phyloP scores from a whole-genome alignment of 1,140 invertebrate species.

The Bicyclus anynana region DNA sequence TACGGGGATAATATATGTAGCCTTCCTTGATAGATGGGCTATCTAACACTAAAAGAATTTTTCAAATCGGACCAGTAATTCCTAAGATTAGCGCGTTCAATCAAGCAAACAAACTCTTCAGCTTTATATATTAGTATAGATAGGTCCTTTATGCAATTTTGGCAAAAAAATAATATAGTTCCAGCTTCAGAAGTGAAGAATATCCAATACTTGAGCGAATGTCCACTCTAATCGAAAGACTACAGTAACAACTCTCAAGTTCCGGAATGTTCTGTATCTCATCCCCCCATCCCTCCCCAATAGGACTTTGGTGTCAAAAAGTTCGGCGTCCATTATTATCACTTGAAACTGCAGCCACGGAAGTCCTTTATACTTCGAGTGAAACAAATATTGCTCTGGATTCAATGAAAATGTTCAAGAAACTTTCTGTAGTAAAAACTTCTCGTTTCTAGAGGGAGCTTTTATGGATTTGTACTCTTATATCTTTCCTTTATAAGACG shows the following conservation, averaged over 20 bases:
- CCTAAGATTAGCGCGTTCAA: no score
- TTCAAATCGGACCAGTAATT: no score
- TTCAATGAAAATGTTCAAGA: neutral
- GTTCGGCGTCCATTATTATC: conserved; percentile 1
- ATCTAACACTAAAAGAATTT: no score
- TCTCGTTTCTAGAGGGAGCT: neutral
- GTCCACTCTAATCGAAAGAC: conserved; percentile 1
- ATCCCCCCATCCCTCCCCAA: conserved; percentile 1
- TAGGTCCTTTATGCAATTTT: no score
- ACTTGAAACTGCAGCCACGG: conserved; percentile 3
- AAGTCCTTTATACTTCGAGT: neutral
- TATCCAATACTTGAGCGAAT: conserved; percentile 2
- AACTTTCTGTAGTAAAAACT: neutral
- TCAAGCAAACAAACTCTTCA: no score
- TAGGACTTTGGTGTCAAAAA: conserved; percentile 5
- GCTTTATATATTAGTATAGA: no score
- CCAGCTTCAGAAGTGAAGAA: neutral
- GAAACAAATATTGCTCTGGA: conserved; percentile 3
- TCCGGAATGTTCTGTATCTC: neutral
- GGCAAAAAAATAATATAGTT: no score
- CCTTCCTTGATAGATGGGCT: no score
- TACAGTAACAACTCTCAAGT: conserved; percentile 1
- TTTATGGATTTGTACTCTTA: no score
- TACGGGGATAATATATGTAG: no score
- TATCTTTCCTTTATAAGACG: no score